A percentile compares a stretch with the other conserved stretches of the same genome.
phyloP scores from a whole-genome alignment of 2,888 invertebrate genomes.

The Pterostichus madidus region DNA sequence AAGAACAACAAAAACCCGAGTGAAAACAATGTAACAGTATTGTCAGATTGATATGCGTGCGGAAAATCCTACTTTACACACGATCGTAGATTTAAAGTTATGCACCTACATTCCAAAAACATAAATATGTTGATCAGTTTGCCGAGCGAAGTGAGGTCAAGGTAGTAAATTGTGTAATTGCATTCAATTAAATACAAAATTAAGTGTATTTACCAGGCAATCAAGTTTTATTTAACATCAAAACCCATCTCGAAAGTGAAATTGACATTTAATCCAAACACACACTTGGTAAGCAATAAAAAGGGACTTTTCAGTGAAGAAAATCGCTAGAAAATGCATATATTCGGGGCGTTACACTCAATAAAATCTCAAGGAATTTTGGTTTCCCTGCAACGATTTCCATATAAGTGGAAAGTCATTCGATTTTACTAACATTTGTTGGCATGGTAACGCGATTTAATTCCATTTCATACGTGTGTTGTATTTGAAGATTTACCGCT shows the following conservation, averaged over 20 bases:
- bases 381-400: conserved; percentile 21
- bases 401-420: conserved; percentile 20
- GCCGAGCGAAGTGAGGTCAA: no score
- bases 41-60: no score
- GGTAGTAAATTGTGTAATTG: no score
- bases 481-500: conserved; percentile 27
- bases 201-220: no score
- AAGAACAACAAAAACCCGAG: no score
- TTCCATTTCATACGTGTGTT: conserved; percentile 21
- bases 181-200: no score
- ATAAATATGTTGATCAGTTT: no score
- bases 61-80: no score
- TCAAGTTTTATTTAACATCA: no score
- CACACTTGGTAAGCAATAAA: background rate
- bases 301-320: background rate
- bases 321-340: conserved; percentile 24
- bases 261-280: background rate
- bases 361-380: conserved; percentile 7
- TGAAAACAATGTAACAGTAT: no score
- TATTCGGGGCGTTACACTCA: conserved; percentile 21
- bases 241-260: background rate
- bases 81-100: no score
- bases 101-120: no score
- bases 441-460: conserved; percentile 24
- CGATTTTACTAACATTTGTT: conserved; percentile 30